Evolutionary conservation across 2,888 invertebrate genomes (phyloP), one percentile per base, ranked within the genome.

Genomic region (Pseudoips prasinana): DNA sequence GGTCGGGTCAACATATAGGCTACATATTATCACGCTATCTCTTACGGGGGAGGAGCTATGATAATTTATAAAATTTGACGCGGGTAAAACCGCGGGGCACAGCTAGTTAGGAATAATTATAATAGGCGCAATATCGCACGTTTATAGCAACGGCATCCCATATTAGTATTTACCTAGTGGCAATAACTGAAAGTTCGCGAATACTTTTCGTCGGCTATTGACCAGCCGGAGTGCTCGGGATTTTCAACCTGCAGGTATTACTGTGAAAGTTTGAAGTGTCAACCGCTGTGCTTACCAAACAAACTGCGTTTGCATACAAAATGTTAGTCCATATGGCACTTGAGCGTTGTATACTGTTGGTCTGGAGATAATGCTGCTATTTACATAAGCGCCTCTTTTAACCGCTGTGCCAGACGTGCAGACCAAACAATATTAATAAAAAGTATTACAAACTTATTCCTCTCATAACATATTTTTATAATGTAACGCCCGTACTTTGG

Each of bases 111-210:
- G n/a, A n/a, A n/a, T n/a, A n/a, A n/a, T n/a, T n/a, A n/a, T n/a
- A n/a, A 47, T 45, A 42, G 29, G 35, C 31, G 53, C 58, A 68
- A 67, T 64, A 69, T 66, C 45, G 46, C 39, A 41, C 55, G 52
- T 53, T 62, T 64, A 55, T 49, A 42, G 42, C 41, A 38, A 46
- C 30, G 39, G 31, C 44, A 54, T 37, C 45, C 55, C 58, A 68
- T 74, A 70, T 74, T 72, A 60, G 58, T 76, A 52, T 73, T 77
- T 71, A 64, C 66, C 52, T 54, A 53, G 55, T 29, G 45, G 64
- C 72, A 71, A 74, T 74, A 74, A 66, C 66, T 54, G 58, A 60
- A 59, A 50, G 53, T 56, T 48, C 35, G 32, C 43, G 22, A 24
- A 18, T 14, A 18, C 22, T 14, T 34, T 44, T 42, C 37, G 33